Evolutionary conservation across 2,797 vertebrate species (phyloP), one percentile per base, ranked within the genome.

Genomic region (Enteromius viviparus): DNA sequence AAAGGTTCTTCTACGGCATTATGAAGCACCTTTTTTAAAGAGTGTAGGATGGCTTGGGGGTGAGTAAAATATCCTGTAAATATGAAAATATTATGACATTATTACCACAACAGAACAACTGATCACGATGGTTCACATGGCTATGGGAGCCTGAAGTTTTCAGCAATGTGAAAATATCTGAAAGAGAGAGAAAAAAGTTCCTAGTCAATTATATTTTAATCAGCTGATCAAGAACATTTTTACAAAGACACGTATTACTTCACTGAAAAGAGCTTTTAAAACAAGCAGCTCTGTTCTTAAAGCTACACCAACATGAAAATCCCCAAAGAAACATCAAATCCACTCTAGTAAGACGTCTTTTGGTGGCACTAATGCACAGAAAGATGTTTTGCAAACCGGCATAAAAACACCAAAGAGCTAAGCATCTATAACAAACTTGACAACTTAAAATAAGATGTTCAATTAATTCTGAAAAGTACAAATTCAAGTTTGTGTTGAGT

Each of bases 391-490:
- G 68, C 6, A 60, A 72, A 21, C 26, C 21, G 4, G 6, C 19
- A n/a, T 60, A 29, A 71, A 64, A 71, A 80, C 23, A 37, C 42
- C 42, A 72, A 64, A 23, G 26, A 32, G 23, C 6, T 3, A 64
- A 45, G 42, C 53, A 64, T 47, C 26, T 19, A 55, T 40, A 72
- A 72, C 11, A 81, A 64, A 72, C 69, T 12, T 14, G 40, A 78
- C 76, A 21, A 81, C 89, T 92, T 91, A 88, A 92, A 91, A 94
- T 90, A 65, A 87, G 68, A 77, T 26, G 76, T 91, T 90, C 89
- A 81, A 84, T 89, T 91, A 85, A 49, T 89, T 92, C 88, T 89
- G 84, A 88, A 90, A 87, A 91, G 90, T 91, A 88, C 90, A 92
- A 92, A 93, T 93, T 93, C 89, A 89, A 89, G 80, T 71, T 83